Conservation (phyloP, 2,888 invertebrate genomes). For the Euclidia mi region DNA sequence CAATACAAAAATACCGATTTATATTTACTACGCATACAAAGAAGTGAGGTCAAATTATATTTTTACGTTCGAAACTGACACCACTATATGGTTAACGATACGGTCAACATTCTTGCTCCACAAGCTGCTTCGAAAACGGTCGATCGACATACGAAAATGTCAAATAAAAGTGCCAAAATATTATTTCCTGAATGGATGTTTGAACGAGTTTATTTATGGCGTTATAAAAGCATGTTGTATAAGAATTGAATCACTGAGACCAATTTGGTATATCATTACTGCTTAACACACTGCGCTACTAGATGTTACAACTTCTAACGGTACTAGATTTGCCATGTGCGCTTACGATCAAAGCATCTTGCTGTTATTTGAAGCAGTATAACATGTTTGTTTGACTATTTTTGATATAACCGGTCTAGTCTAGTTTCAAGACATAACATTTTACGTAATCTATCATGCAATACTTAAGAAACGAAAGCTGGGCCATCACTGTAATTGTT, state of each 20-base stretch:
- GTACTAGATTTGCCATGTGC: too few species aligned
- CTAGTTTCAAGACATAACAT: neutral
- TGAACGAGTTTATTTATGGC: constrained; percentile 25
- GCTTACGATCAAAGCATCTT: too few species aligned
- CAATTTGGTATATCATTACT: neutral
- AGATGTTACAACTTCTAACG: too few species aligned
- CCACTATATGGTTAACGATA: constrained; percentile 22
- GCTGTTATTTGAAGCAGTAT: too few species aligned
- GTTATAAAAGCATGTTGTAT: neutral
- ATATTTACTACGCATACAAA: constrained; percentile 44
- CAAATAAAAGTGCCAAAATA: constrained; percentile 47
- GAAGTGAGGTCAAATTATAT: constrained; percentile 29
- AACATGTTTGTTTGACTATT: too few species aligned
- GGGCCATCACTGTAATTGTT: neutral
- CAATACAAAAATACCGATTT: constrained; percentile 45
- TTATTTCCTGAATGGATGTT: constrained; percentile 51
- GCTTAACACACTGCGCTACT: too few species aligned
- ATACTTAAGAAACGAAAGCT: neutral
- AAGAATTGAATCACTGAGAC: neutral
- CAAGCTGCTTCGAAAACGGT: constrained; percentile 57
- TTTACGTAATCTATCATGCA: neutral
- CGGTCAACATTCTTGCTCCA: constrained; percentile 36
- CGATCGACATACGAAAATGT: constrained; percentile 52
- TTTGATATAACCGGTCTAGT: too few species aligned
- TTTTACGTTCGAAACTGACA: constrained; percentile 34